Evolutionary conservation across 2,888 invertebrate species (phyloP), one percentile per base, ranked within the genome.

Genomic region (Parascotia fuliginaria): DNA sequence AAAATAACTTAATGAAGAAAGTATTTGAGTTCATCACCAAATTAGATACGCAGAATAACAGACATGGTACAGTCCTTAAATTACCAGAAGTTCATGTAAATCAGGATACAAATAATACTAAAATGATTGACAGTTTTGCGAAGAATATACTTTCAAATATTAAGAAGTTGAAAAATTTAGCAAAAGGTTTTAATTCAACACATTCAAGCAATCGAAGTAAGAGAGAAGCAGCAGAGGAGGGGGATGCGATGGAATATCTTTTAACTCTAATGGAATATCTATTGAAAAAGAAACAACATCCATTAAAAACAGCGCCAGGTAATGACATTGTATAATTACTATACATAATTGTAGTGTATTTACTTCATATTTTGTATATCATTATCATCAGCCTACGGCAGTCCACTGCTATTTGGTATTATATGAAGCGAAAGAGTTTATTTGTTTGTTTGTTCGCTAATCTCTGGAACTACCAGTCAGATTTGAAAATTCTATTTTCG

Each of bases 261-360:
- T 61, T 90, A 37, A 70, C 77, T 51, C 59, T 90, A 33, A 88
- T 90, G 83, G 87, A 90, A 55, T 86, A 83, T 65, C 65, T 90
- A 46, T 46, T 88, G 5, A 86, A 83, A 58, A 86, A 83, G 58
- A 77, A 82, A 33, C 83, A 80, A 24, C 70, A 73, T 38, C 80
- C 74, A 0, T 15, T 77, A 32, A 66, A 79, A 39, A 42, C 55
- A 15, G 61, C 72, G 31, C 84, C 82, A 80, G 85, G 89, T 89
- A 75, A n/a, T n/a, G n/a, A 49, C n/a, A 0, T 28, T 13, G 13
- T 34, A 37, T 27, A 33, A 29, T 11, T 9, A 24, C 9, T n/a
- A 22, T n/a, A 29, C 6, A 39, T 39, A 16, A 29, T 39, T n/a
- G 1, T 12, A n/a, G n/a, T n/a, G n/a, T n/a, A n/a, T n/a, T n/a